Conservation (phyloP, 2,888 invertebrate genomes). For the Dryocosmus kuriphilus region DNA sequence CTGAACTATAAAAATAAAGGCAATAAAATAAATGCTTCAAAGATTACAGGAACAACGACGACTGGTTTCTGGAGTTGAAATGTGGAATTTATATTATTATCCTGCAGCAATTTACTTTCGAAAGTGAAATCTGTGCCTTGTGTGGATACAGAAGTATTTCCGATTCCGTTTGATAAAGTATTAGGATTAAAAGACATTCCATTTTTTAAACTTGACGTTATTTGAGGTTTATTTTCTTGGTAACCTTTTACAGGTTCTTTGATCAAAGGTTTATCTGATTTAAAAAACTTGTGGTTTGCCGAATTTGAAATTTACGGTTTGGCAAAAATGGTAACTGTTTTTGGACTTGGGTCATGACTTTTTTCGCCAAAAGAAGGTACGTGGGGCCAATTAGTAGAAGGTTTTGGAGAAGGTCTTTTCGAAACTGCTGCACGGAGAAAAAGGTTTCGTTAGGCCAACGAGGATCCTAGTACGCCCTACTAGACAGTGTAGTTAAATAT, state of each 20-base stretch:
- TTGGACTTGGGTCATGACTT: background rate
- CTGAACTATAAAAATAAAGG: background rate
- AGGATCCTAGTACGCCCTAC: no score
- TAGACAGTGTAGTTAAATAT: no score
- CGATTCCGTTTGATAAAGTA: slow-evolving; percentile 50
- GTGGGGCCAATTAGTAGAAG: slow-evolving; percentile 46
- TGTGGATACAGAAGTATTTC: slow-evolving; percentile 45
- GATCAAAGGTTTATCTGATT: background rate
- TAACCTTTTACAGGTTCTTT: background rate
- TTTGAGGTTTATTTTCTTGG: background rate
- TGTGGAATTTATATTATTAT: slow-evolving; percentile 61
- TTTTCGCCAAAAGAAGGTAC: slow-evolving; percentile 6
- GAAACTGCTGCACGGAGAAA: slow-evolving; percentile 35
- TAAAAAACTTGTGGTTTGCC: background rate
- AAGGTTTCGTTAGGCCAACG: no score
- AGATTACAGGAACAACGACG: slow-evolving; percentile 54
- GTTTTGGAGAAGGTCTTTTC: slow-evolving; percentile 37
- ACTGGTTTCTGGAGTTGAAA: slow-evolving; percentile 54
- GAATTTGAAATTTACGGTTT: background rate
- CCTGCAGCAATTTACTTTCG: slow-evolving; percentile 54
- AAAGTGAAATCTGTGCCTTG: slow-evolving; percentile 58
- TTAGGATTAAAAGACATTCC: no score
- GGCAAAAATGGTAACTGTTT: background rate
- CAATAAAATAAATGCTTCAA: background rate
- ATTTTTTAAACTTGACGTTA: background rate